Percentiles rank a stretch among this genome's conserved stretches.
Evolutionary conservation across 1,140 invertebrate species (phyloP).

Genomic region (Drosophila prosaltans): DNA sequence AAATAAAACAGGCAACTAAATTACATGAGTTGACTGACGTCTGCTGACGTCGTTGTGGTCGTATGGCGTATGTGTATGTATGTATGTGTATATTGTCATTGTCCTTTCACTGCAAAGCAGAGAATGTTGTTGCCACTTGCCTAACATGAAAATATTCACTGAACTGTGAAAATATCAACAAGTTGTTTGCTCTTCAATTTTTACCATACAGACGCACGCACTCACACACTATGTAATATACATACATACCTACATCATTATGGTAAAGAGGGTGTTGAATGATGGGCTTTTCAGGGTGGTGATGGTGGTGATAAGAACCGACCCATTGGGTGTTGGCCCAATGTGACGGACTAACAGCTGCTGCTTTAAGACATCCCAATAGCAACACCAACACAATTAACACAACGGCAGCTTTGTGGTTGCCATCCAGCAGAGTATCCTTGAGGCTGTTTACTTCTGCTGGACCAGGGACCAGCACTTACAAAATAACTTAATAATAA

Average conservation of each 20-base stretch:
- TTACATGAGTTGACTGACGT: conserved; percentile 66
- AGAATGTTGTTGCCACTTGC: conserved; percentile 26
- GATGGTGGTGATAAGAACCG: no score
- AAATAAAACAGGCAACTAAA: conserved; percentile 59
- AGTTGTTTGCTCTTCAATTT: conserved; percentile 77
- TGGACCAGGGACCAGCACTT: conserved; percentile 9
- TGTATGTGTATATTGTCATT: conserved; percentile 18
- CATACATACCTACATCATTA: neutral
- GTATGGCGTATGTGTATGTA: conserved; percentile 27
- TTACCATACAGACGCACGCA: conserved; percentile 35
- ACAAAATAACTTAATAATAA: conserved; percentile 74
- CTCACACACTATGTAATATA: conserved; percentile 12
- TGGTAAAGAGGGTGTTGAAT: conserved; percentile 24
- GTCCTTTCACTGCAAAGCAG: conserved; percentile 10
- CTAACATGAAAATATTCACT: conserved; percentile 69
- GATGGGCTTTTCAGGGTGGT: neutral
- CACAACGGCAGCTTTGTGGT: conserved; percentile 23
- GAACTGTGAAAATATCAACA: conserved; percentile 81
- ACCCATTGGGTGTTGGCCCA: conserved; percentile 2
- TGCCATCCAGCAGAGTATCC: neutral
- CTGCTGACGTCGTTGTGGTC: conserved; percentile 61
- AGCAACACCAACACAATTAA: conserved; percentile 68
- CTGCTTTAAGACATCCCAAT: conserved; percentile 54
- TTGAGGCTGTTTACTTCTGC: conserved; percentile 7
- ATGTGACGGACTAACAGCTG: conserved; percentile 47